Base-by-base conservation (phyloP, 2,113 vertebrate species). In the Rhinichthys klamathensis region DNA sequence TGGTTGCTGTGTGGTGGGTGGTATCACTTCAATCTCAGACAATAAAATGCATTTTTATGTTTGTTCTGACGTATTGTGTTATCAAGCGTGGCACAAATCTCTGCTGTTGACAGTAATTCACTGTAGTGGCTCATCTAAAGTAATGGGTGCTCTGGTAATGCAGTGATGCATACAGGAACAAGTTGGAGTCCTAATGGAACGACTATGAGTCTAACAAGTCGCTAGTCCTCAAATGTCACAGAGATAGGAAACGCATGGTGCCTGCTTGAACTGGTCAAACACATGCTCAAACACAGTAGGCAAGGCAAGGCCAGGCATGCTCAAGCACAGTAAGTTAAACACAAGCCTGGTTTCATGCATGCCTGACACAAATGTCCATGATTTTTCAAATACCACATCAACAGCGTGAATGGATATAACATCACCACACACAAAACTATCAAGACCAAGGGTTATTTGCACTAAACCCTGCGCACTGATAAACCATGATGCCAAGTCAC, bases 91-190 rank as follows among this genome's bases (percentile, higher is more conserved):
- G 85, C 86, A 87, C 25, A 65, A 90, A 91, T 90, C 91, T 93
- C 89, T 88, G 87, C 92, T 91, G 91, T 88, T 87, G 60, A 30
- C 78, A 89, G 89, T 91, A 92, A 91, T 92, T 94, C 90, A 91
- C 86, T 1, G 84, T 85, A 84, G 80, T 90, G 91, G 90, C 86
- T 79, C 89, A 90, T 91, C 83, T 83, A 89, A 84, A 86, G 89
- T 88, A 86, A 54, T 2, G 27, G 89, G 89, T 87, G 89, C 87
- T 91, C 88, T 90, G 88, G 90, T 89, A 90, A 91, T 91, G 80
- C 79, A 91, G 89, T 74, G 83, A 90, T 88, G 89, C 89, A 92
- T 92, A 90, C 86, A 88, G 86, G 89, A 86, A 75, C 84, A 85
- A 25, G 23, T 80, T 78, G 90, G 89, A 91, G 84, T 89, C 89